phyloP scores from a whole-genome alignment of 2,888 invertebrate species.

The Melinaea menophilus region DNA sequence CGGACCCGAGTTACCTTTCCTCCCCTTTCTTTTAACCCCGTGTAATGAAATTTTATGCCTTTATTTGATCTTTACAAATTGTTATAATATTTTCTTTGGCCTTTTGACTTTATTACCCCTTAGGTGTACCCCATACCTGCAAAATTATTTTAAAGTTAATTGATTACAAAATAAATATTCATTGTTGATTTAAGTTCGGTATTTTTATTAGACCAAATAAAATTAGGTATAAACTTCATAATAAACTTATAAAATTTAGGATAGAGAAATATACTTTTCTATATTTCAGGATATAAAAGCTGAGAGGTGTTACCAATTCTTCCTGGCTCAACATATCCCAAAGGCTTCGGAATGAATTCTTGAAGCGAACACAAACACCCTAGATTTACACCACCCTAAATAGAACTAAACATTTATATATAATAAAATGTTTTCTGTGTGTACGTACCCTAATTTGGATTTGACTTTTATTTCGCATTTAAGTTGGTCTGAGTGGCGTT shows the following conservation, averaged over 20 bases:
- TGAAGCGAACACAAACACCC: neutral
- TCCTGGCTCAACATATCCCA: neutral
- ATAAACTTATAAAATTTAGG: neutral
- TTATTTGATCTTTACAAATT: slow-evolving; percentile 15
- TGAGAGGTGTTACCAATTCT: neutral
- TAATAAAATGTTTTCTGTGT: neutral
- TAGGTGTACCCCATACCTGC: neutral
- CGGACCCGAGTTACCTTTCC: slow-evolving; percentile 18
- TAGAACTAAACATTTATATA: slow-evolving; percentile 1
- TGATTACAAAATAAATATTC: neutral
- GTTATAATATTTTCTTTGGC: slow-evolving; percentile 3
- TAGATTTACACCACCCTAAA: neutral
- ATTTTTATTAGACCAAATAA: neutral
- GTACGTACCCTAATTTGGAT: slow-evolving; percentile 1
- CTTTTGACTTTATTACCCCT: neutral
- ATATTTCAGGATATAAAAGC: neutral
- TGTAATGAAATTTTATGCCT: slow-evolving; percentile 22
- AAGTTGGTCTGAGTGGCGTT: too few species aligned
- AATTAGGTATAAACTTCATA: neutral
- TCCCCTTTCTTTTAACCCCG: slow-evolving; percentile 10
- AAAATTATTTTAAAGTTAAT: neutral
- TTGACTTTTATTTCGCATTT: slow-evolving; percentile 1
- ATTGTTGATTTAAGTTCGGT: neutral
- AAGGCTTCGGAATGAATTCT: neutral
- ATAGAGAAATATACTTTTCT: neutral